Conservation (phyloP, 2,888 invertebrate genomes). For the Ormyrus thymus region DNA sequence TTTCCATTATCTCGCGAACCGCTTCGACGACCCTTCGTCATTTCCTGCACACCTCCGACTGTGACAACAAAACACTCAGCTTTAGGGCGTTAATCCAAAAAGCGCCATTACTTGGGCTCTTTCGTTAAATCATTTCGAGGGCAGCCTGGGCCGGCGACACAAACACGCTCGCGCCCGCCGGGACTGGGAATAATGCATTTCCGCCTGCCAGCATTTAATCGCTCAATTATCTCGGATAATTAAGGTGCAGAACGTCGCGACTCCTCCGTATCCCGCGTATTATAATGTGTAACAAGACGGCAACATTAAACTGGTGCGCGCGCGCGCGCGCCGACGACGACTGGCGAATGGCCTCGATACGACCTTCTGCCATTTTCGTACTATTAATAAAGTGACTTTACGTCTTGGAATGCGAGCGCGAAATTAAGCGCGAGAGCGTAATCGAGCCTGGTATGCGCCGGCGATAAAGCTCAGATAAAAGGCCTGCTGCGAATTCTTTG, state of each 20-base stretch:
- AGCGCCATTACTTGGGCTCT: background rate
- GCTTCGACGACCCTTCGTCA: no score
- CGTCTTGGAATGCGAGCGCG: slow-evolving; percentile 28
- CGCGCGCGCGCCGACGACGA: slow-evolving; percentile 6
- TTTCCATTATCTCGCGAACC: no score
- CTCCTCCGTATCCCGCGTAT: no score
- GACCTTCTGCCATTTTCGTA: slow-evolving; percentile 41
- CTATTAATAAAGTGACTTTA: slow-evolving; percentile 53
- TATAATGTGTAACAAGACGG: no score
- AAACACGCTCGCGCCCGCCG: background rate
- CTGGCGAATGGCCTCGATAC: slow-evolving; percentile 41
- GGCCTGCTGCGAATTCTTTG: no score
- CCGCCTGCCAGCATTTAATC: slow-evolving; percentile 27
- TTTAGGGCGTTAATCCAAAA: no score
- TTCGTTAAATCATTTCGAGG: slow-evolving; percentile 17
- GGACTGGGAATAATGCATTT: slow-evolving; percentile 3
- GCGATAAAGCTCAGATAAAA: slow-evolving; percentile 24
- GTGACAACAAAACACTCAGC: no score
- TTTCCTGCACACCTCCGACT: no score
- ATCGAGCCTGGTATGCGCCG: slow-evolving; percentile 22
- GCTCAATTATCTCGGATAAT: slow-evolving; percentile 45
- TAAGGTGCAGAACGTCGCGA: background rate
- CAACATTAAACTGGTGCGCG: background rate
- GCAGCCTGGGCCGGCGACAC: background rate
- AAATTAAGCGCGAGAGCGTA: slow-evolving; percentile 12